These are phyloP conservation scores for Peromyscus eremicus DNA, from an alignment of 2,797 vertebrate species.

Conservation along the genomic window DNA sequence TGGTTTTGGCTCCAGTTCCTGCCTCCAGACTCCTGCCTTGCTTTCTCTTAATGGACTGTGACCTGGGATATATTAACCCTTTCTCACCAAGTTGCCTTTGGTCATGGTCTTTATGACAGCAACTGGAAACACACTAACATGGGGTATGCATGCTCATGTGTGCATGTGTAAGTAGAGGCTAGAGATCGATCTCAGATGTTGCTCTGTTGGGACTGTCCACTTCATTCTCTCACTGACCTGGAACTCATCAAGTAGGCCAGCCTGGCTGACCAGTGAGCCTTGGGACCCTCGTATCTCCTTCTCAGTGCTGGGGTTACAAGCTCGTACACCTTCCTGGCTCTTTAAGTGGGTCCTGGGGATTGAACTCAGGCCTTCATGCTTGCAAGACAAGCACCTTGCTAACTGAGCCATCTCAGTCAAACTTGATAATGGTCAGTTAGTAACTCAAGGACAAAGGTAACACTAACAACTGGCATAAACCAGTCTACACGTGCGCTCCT, in stretches of 20 bases:
- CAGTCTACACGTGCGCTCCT: background rate
- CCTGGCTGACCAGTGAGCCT: background rate
- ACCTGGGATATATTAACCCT: background rate
- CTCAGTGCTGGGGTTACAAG: background rate
- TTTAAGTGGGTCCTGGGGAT: background rate
- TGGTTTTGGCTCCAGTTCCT: background rate
- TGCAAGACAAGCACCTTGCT: background rate
- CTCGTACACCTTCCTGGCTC: background rate
- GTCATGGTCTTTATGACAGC: background rate
- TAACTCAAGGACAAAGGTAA: background rate
- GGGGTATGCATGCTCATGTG: no score
- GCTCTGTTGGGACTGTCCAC: background rate
- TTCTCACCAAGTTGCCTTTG: no score
- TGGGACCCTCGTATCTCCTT: background rate
- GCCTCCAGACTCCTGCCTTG: background rate
- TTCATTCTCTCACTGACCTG: background rate
- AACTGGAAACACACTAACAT: no score
- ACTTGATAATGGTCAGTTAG: background rate
- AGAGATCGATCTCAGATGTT: background rate
- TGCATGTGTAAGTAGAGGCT: background rate
- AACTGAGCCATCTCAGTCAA: background rate
- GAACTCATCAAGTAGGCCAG: background rate
- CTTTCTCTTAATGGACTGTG: background rate
- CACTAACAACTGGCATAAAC: background rate
- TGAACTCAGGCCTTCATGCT: background rate